Evolutionary conservation across 2,888 invertebrate species (phyloP).

Genomic region (Argyresthia goedartella): DNA sequence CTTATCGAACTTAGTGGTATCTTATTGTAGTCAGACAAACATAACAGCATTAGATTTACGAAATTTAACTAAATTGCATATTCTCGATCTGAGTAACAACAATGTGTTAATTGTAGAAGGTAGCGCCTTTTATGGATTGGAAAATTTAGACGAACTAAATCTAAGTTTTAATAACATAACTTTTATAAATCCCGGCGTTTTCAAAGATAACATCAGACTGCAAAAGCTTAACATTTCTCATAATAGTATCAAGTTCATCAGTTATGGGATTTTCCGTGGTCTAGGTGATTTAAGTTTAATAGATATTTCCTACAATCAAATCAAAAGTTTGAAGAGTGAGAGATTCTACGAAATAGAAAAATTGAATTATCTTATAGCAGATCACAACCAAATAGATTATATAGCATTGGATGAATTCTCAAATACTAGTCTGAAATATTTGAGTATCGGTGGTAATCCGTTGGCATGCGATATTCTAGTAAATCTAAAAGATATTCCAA

Average conservation of each 20-base stretch:
- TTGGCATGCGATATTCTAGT: constrained; percentile 34
- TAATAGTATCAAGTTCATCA: constrained; percentile 26
- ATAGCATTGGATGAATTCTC: constrained; percentile 30
- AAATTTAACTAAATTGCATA: constrained; percentile 20
- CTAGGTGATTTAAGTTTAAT: constrained; percentile 26
- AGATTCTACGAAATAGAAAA: constrained; percentile 32
- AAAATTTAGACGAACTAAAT: constrained; percentile 26
- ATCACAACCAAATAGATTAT: constrained; percentile 34
- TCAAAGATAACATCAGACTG: constrained; percentile 31
- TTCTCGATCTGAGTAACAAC: constrained; percentile 30
- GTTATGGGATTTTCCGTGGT: constrained; percentile 39
- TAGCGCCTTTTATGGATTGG: constrained; percentile 25
- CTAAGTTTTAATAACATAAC: constrained; percentile 37
- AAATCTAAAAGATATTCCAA: constrained; percentile 16
- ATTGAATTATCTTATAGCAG: constrained; percentile 30
- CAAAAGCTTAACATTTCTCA: constrained; percentile 36
- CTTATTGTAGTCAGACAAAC: constrained; percentile 24
- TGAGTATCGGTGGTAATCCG: constrained; percentile 51
- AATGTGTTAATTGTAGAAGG: constrained; percentile 22
- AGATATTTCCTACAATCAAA: constrained; percentile 40
- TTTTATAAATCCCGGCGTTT: constrained; percentile 37
- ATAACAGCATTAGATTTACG: constrained; percentile 17
- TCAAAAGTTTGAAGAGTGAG: constrained; percentile 33
- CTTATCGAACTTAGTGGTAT: constrained; percentile 24
- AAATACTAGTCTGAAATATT: constrained; percentile 22